These are phyloP conservation scores for Caranx ignobilis DNA, from an alignment of 2,113 vertebrate genomes.

Conservation along the genomic window DNA sequence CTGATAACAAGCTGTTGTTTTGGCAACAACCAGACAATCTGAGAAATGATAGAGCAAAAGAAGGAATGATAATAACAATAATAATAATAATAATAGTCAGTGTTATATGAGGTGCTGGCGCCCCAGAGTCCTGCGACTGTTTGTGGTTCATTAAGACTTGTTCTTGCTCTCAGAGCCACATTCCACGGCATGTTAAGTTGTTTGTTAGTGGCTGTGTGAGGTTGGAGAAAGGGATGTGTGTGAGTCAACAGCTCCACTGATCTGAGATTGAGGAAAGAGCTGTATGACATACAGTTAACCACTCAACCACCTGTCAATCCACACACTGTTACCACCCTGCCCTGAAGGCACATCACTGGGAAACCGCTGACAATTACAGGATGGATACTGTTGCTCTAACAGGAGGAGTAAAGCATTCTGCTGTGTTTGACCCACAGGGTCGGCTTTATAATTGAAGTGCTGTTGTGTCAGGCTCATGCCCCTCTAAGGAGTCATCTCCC, in stretches of 20 bases:
- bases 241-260: conserved; percentile 56
- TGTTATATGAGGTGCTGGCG: conserved; percentile 62
- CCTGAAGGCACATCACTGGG: conserved; percentile 54
- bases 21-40: conserved; percentile 72
- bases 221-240: conserved; percentile 52
- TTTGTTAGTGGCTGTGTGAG: conserved; percentile 56
- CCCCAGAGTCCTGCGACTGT: conserved; percentile 62
- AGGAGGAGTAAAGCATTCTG: conserved; percentile 28
- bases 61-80: conserved; percentile 63
- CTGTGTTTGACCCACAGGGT: conserved; percentile 47
- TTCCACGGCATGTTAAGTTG: conserved; percentile 64
- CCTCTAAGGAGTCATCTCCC: conserved; percentile 15
- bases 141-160: conserved; percentile 65
- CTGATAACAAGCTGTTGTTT: conserved; percentile 77
- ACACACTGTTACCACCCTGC: conserved; percentile 45
- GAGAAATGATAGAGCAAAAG: conserved; percentile 72
- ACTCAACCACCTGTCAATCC: conserved; percentile 53
- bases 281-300: conserved; percentile 46
- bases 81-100: conserved; percentile 59
- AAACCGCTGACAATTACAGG: conserved; percentile 64
- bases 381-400: conserved; percentile 44
- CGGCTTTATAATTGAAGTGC: conserved; percentile 52
- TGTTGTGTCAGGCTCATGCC: conserved; percentile 33
- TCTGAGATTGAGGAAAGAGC: conserved; percentile 40
- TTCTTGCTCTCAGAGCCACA: conserved; percentile 52